These are phyloP conservation scores for Acromyrmex charruanus DNA, from an alignment of 1,140 invertebrate genomes.

Conservation along the genomic window DNA sequence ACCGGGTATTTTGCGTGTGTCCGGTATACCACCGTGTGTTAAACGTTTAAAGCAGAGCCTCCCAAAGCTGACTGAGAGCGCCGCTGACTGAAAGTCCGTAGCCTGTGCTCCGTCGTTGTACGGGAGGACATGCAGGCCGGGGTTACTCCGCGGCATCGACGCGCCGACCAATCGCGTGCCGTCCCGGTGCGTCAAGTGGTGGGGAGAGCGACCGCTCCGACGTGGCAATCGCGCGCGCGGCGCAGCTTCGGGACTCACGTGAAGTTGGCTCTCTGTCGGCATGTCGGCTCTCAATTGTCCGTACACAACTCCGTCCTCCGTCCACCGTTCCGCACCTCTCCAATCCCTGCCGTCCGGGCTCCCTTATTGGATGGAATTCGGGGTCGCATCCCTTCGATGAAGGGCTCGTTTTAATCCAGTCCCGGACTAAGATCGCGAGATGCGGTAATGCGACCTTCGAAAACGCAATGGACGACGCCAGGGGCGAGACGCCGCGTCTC, in stretches of 20 bases:
- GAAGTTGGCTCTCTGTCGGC: slow-evolving; percentile 27
- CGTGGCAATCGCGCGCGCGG: slow-evolving; percentile 15
- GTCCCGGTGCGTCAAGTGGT: slow-evolving; percentile 5
- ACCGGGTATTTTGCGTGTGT: slow-evolving; percentile 50
- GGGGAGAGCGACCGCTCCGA: not conserved
- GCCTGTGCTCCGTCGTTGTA: not conserved
- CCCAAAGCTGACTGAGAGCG: slow-evolving; percentile 80
- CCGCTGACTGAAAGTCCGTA: slow-evolving; percentile 72
- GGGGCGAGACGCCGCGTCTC: not conserved
- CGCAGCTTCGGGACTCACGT: not conserved
- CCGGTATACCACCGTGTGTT: slow-evolving; percentile 52
- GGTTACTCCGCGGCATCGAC: not conserved
- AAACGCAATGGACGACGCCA: not conserved
- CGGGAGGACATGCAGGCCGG: not conserved
- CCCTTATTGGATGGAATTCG: slow-evolving; percentile 5
- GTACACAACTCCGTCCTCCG: no score
- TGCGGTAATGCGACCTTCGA: not conserved
- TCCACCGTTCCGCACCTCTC: slow-evolving; percentile 26
- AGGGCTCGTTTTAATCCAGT: slow-evolving; percentile 1
- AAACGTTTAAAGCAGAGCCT: slow-evolving; percentile 73
- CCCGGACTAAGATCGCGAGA: not conserved
- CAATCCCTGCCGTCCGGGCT: slow-evolving; percentile 72
- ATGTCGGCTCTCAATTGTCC: slow-evolving; percentile 10
- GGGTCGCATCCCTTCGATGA: slow-evolving; percentile 6
- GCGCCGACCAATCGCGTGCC: slow-evolving; percentile 33